phyloP scores from a whole-genome alignment of 2,797 vertebrate species.

The Acanthurus leucopareius region DNA sequence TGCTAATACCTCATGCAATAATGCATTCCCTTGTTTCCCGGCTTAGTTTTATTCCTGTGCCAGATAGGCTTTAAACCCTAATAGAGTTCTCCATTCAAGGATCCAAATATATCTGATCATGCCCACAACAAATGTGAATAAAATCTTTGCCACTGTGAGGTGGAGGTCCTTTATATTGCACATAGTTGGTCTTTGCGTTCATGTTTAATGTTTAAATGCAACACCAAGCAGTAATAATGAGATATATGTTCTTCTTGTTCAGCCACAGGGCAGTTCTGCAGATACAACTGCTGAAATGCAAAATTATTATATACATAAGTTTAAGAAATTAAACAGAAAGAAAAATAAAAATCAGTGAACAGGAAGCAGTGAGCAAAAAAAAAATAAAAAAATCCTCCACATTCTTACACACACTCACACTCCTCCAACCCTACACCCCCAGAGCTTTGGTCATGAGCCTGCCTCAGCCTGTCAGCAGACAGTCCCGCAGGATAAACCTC shows the following conservation, averaged over 20 bases:
- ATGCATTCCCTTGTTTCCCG: constrained; percentile 38
- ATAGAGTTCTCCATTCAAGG: constrained; percentile 34
- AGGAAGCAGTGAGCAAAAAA: neutral
- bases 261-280: constrained; percentile 18
- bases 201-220: constrained; percentile 10
- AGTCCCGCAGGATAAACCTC: constrained; percentile 32
- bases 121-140: constrained; percentile 20
- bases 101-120: constrained; percentile 46
- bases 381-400: constrained; percentile 1
- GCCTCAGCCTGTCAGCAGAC: constrained; percentile 44
- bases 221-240: neutral
- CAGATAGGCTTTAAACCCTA: constrained; percentile 30
- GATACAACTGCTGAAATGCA: neutral
- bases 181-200: neutral
- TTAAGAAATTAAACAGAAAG: constrained; percentile 18
- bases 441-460: constrained; percentile 65
- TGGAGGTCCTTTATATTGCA: constrained; percentile 10
- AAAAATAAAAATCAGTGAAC: constrained; percentile 13
- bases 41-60: constrained; percentile 43
- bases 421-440: neutral
- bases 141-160: constrained; percentile 22
- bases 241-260: constrained; percentile 4
- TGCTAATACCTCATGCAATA: constrained; percentile 26
- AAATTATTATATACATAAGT: constrained; percentile 12
- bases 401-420: neutral